These are phyloP conservation scores for Achlya flavicornis DNA, from an alignment of 2,888 invertebrate species.

Conservation along the genomic window DNA sequence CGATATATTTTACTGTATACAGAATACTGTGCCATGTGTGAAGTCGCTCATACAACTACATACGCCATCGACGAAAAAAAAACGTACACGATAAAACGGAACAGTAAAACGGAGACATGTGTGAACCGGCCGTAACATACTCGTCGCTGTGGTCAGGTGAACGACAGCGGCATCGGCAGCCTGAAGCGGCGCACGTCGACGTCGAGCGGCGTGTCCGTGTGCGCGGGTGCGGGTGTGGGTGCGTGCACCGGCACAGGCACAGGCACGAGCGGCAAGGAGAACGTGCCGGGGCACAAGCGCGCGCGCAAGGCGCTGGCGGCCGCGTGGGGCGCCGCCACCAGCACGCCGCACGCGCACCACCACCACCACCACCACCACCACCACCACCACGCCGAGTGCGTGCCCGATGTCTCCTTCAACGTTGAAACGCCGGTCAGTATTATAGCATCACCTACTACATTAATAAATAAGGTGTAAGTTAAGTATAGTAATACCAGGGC, in stretches of 20 bases:
- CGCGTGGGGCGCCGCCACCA: conserved; percentile 85
- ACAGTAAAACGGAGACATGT: too few species aligned
- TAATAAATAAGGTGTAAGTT: too few species aligned
- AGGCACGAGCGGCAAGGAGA: not conserved
- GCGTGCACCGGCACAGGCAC: too few species aligned
- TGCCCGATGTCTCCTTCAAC: conserved; percentile 88
- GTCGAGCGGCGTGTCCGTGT: conserved; percentile 74
- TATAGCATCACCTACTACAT: too few species aligned
- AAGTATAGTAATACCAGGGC: too few species aligned
- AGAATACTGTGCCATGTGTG: too few species aligned
- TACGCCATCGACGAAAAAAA: too few species aligned
- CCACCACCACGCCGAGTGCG: conserved; percentile 71
- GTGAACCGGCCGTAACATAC: too few species aligned
- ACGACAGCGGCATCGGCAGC: conserved; percentile 77
- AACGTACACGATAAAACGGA: too few species aligned
- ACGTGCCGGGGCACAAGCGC: conserved; percentile 77
- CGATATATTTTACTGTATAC: too few species aligned
- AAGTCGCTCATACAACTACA: too few species aligned
- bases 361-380: conserved; percentile 50
- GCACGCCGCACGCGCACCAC: conserved; percentile 64
- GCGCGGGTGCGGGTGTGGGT: too few species aligned
- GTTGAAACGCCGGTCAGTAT: conserved; percentile 90
- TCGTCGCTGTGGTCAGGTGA: conserved; percentile 43
- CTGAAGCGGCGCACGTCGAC: conserved; percentile 58
- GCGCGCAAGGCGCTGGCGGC: conserved; percentile 92